Base-by-base conservation (phyloP, 2,888 invertebrate genomes). In the Timandra comae region DNA sequence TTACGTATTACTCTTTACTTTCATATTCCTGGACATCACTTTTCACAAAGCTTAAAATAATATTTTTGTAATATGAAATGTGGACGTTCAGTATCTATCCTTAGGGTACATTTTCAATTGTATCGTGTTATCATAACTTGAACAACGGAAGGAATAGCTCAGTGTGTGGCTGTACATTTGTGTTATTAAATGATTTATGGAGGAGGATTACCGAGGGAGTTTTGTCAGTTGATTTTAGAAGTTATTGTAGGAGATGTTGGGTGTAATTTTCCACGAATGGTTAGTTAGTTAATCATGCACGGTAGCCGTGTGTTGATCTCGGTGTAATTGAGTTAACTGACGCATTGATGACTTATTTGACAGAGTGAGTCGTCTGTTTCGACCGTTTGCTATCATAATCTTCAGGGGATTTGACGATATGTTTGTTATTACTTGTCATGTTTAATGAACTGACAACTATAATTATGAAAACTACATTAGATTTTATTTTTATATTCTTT, bases 121-220 rank as follows among this genome's bases (percentile, higher is more conserved):
- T 7, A 12, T 22, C 20, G 7, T 24, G 13, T 46, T 46, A 57
- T 61, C 58, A 55, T 66, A 70, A 68, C 59, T 69, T 59, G 39
- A 52, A 63, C 56, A 67, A 70, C 80, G 85, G 82, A 84, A 84
- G 82, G 76, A 79, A 75, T 63, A 72, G 79, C 80, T 79, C 74
- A 75, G 78, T 77, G 81, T 81, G 82, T 78, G 81, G 79, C 78
- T 80, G 69, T 76, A 75, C 79, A 74, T 81, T 84, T 78, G 78
- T 80, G 84, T 82, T 84, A 85, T 84, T 82, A 84, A 82, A 84
- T 84, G 85, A 84, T 85, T 85, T 82, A 85, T 85, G 79, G 73
- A 70, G 64, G 68, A 72, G 81, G 79, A 84, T 84, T 78, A 78
- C 73, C 36, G 57, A 50, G 57, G 60, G 50, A 43, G 56, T 44